Conservation (phyloP, 1,140 invertebrate genomes). For the Aphelenchoides fujianensis region DNA sequence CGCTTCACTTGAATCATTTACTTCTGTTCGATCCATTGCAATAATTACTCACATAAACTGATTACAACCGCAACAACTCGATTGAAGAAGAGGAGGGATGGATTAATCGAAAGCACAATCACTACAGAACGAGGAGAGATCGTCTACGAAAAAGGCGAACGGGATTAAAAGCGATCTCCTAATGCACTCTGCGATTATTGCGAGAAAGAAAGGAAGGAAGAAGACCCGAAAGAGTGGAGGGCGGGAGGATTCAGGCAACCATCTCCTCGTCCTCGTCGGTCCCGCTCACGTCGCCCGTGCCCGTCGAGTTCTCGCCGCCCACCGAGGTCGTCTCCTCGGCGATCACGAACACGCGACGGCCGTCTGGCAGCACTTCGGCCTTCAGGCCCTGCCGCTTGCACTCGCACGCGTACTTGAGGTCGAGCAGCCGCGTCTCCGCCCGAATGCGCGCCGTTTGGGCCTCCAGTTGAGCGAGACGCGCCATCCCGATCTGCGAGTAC, state of each 20-base stretch:
- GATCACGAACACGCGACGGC: constrained; percentile 7
- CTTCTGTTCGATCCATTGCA: too few relatives aligned
- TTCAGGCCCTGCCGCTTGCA: constrained; percentile 6
- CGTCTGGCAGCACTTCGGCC: constrained; percentile 8
- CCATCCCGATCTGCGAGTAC: constrained; percentile 5
- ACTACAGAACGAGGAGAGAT: too few relatives aligned
- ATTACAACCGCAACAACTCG: too few relatives aligned
- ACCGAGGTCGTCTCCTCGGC: background rate
- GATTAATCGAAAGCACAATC: constrained; percentile 5
- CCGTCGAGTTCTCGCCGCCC: background rate
- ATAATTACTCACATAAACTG: too few relatives aligned
- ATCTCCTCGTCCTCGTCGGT: background rate
- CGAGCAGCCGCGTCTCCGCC: constrained; percentile 13
- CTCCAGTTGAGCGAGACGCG: background rate
- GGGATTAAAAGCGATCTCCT: background rate
- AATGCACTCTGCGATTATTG: too few relatives aligned
- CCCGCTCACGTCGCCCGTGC: background rate
- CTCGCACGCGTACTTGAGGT: constrained; percentile 9
- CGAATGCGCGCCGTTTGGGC: constrained; percentile 5
- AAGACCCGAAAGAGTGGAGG: too few relatives aligned
- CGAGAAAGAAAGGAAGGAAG: too few relatives aligned
- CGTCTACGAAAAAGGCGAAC: background rate
- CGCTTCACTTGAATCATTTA: background rate
- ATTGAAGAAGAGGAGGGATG: too few relatives aligned
- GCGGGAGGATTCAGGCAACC: background rate